These are phyloP conservation scores for Drosophila anomelani DNA, from an alignment of 2,888 invertebrate species.

Conservation along the genomic window DNA sequence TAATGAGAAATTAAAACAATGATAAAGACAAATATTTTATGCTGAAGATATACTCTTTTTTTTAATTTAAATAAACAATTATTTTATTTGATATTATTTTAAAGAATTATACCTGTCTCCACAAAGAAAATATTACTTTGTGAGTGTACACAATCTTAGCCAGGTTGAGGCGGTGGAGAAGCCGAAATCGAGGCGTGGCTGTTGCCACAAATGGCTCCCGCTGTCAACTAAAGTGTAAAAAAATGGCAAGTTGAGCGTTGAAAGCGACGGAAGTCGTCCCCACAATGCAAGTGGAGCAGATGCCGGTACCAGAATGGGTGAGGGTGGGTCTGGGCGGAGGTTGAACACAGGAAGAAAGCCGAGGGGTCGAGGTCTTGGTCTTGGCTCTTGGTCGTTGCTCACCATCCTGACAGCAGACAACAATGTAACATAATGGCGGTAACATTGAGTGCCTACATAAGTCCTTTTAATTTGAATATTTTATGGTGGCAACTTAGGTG, in stretches of 20 bases:
- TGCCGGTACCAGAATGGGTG: constrained; percentile 2
- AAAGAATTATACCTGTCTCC: background rate
- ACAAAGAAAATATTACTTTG: background rate
- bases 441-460: constrained; percentile 82
- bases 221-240: constrained; percentile 77
- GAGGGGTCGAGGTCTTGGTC: constrained; percentile 49
- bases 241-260: constrained; percentile 67
- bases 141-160: constrained; percentile 1
- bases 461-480: constrained; percentile 82
- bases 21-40: no score
- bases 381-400: constrained; percentile 40
- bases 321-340: background rate
- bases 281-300: constrained; percentile 44
- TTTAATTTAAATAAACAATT: no score
- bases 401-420: constrained; percentile 52
- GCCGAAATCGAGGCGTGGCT: constrained; percentile 36
- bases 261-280: constrained; percentile 66
- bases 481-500: constrained; percentile 62
- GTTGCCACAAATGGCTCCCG: constrained; percentile 69
- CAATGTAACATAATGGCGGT: constrained; percentile 76
- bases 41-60: no score
- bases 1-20: no score
- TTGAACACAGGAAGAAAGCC: constrained; percentile 31
- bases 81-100: background rate
- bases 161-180: constrained; percentile 11